Evolutionary conservation across 2,797 vertebrate genomes (phyloP).

Genomic region (Smutsia temminckii): DNA sequence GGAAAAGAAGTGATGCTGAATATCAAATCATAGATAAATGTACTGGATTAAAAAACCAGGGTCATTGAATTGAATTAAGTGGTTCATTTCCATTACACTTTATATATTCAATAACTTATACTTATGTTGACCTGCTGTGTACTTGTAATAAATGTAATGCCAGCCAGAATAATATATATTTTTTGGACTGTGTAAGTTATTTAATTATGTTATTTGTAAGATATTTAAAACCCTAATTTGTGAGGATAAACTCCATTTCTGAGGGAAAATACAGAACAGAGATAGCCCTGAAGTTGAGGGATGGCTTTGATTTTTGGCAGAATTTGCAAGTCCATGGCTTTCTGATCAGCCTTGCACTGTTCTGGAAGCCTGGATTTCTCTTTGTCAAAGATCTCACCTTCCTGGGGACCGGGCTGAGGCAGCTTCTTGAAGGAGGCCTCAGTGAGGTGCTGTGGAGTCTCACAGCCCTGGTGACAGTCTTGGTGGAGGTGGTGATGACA

Average conservation of each 20-base stretch:
- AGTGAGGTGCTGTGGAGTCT: not conserved
- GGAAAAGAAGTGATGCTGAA: not conserved
- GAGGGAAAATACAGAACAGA: not conserved
- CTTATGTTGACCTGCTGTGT: not conserved
- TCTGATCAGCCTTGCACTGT: not conserved
- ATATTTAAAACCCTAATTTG: not conserved
- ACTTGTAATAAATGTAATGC: not conserved
- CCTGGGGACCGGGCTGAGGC: not conserved
- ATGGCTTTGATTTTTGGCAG: not conserved
- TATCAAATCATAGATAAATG: not conserved
- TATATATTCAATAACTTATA: conserved; percentile 1
- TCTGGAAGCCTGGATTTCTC: not conserved
- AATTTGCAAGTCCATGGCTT: not conserved
- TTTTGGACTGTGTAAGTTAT: not conserved
- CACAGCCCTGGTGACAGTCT: not conserved
- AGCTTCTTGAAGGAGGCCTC: not conserved
- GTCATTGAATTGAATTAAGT: not conserved
- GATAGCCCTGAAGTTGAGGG: not conserved
- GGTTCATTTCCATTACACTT: not conserved
- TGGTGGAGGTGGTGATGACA: not conserved
- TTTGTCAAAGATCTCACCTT: not conserved
- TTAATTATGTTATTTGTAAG: not conserved
- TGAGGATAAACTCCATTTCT: not conserved
- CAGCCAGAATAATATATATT: not conserved
- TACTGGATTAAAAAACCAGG: not conserved